phyloP scores from a whole-genome alignment of 2,797 vertebrate genomes.

The Channa striata region DNA sequence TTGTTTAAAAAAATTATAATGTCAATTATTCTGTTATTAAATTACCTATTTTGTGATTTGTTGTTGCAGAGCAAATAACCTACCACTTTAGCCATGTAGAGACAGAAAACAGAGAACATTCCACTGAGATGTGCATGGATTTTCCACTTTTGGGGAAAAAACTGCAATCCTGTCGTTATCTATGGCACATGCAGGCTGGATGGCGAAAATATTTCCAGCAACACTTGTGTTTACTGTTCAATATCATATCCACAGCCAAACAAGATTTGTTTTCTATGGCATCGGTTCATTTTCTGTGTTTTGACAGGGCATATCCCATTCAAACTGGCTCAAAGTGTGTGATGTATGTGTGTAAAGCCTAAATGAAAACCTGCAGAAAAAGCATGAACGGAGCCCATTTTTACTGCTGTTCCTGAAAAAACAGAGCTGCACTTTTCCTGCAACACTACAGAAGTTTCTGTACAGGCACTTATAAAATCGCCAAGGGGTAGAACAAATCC shows the following conservation, averaged over 20 bases:
- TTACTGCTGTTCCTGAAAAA: conserved; percentile 14
- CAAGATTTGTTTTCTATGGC: background rate
- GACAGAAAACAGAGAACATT: conserved; percentile 53
- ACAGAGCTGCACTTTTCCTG: conserved; percentile 19
- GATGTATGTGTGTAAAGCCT: background rate
- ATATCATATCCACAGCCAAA: background rate
- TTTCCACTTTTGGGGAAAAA: conserved; percentile 54
- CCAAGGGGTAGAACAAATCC: conserved; percentile 69
- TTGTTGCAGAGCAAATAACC: conserved; percentile 19
- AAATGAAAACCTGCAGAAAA: conserved; percentile 16
- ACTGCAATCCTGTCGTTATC: conserved; percentile 54
- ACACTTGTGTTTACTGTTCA: conserved; percentile 11
- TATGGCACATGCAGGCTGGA: conserved; percentile 19
- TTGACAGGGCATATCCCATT: background rate
- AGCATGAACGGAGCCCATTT: conserved; percentile 15
- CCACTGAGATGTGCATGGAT: conserved; percentile 31
- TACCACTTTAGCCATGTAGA: conserved; percentile 20
- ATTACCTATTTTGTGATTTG: background rate
- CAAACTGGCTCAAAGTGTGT: background rate
- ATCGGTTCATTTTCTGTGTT: background rate
- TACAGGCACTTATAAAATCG: conserved; percentile 52
- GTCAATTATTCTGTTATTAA: background rate
- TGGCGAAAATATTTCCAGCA: conserved; percentile 13
- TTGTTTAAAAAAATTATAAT: background rate
- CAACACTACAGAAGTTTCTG: conserved; percentile 44